phyloP scores from a whole-genome alignment of 2,113 vertebrate species.

The Dromas ardeola region DNA sequence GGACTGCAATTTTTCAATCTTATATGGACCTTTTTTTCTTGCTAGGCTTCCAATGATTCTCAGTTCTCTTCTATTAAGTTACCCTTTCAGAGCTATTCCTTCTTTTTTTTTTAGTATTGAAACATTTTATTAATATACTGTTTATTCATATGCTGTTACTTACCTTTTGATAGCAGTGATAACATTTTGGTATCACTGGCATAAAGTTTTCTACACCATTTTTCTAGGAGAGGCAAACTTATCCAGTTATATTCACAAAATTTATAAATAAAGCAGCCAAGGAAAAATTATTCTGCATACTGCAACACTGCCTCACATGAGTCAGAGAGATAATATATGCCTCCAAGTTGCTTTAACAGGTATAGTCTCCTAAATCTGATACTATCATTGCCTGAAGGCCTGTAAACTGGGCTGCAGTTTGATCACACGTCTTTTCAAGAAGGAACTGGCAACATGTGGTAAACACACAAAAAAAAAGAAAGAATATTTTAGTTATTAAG shows the following conservation, averaged over 20 bases:
- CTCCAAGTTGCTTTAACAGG: slow-evolving; percentile 23
- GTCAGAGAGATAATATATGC: slow-evolving; percentile 28
- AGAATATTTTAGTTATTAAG: neutral
- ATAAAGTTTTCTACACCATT: neutral
- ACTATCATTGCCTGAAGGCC: slow-evolving; percentile 12
- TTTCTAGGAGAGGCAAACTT: neutral
- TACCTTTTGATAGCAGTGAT: neutral
- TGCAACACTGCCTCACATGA: neutral
- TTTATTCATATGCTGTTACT: neutral
- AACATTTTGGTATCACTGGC: neutral
- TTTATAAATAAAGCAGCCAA: neutral
- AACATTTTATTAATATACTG: neutral
- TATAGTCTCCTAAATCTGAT: slow-evolving; percentile 32
- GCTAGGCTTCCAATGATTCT: neutral
- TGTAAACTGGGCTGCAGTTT: neutral
- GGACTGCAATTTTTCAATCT: neutral
- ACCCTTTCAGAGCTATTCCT: neutral
- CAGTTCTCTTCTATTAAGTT: neutral
- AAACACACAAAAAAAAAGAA: neutral
- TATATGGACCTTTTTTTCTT: neutral
- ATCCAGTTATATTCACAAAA: neutral
- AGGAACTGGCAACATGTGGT: neutral
- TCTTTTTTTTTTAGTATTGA: neutral
- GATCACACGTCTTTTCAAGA: slow-evolving; percentile 27
- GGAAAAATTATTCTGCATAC: neutral